Evolutionary conservation across 1,140 invertebrate species (phyloP), one percentile per base, ranked within the genome.

Genomic region (Drosophila neocordata): DNA sequence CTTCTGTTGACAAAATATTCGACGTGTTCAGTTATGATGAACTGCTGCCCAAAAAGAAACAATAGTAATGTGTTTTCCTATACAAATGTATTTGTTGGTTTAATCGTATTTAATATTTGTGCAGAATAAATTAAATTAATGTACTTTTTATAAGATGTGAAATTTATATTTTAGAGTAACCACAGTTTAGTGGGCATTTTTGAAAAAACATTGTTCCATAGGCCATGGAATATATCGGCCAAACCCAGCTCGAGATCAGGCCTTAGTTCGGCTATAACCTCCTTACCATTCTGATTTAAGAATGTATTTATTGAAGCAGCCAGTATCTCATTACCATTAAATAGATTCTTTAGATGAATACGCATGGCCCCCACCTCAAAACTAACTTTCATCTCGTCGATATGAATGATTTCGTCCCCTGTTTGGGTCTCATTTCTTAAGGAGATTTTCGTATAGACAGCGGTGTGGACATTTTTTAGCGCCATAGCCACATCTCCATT

Each of bases 211-310:
- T 93, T 93, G 75, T 96, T 96, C 55, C 96, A 93, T 88, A 96
- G 95, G 1, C 93, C 93, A 79, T 95, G 95, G 91, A 96, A 96
- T 77, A 96, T 95, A 78, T 95, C 95, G 0, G 95, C 95, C 69
- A 97, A 95, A 63, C 95, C 95, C 5, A 93, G 84, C 4, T 95
- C 94, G 0, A 96, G 95, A 2, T 96, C 96, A 1, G 96, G 96
- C 90, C 95, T 94, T 94, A 97, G 95, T 91, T 97, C 96, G 18
- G 95, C 94, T 51, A 97, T 96, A 41, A 97, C 96, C 85, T 97
- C 96, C 22, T 95, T 94, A 0, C 95, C 94, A 79, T 97, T 97
- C 82, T 96, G 95, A 92, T 97, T 97, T 11, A 97, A 92, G 88
- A 97, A 97, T 69, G 77, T 65, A 51, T 91, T 91, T 8, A 92